Base-by-base conservation (phyloP, 2,888 invertebrate species). In the Torymus aiolomorphi region DNA sequence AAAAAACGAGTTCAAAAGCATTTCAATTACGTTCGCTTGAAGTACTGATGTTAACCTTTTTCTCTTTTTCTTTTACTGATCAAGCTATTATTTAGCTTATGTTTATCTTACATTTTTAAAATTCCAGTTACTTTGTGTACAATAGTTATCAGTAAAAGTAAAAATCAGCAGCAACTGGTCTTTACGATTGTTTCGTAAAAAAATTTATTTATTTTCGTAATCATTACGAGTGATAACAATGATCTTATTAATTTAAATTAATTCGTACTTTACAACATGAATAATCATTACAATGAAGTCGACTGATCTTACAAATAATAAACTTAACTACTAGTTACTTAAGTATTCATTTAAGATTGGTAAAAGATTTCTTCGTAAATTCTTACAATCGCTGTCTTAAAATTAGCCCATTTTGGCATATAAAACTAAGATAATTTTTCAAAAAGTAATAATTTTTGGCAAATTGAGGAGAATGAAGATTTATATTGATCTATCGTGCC, bases 391-490 rank as follows among this genome's bases (percentile, higher is more conserved):
- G 18, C 20, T 70, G 63, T 20, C 31, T n/a, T 72, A 66, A 72
- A 61, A 56, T 73, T 73, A 67, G 20, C 12, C 49, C 57, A 62
- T 56, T 66, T 78, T 78, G 78, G 62, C 69, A 78, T 72, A 54
- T 54, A 18, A 74, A 69, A 63, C 54, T n/a, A 72, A 78, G 42
- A 61, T 11, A 57, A 77, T 31, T 65, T 71, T 78, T 61, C 14
- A 13, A 54, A 59, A 20, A 62, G 16, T 16, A 61, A 69, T 63
- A 71, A 71, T 67, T 72, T 79, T 80, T 80, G 76, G 80, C 76
- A 76, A 80, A 80, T 78, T 5, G 74, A 66, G 66, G n/a, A 63
- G 63, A 80, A 76, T 18, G 70, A 71, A 65, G 54, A 61, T 59
- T 71, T 51, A 20, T 31, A 31, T 71, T 59, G 51, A 78, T 73